phyloP scores from a whole-genome alignment of 2,113 vertebrate genomes.

The Passer domesticus region DNA sequence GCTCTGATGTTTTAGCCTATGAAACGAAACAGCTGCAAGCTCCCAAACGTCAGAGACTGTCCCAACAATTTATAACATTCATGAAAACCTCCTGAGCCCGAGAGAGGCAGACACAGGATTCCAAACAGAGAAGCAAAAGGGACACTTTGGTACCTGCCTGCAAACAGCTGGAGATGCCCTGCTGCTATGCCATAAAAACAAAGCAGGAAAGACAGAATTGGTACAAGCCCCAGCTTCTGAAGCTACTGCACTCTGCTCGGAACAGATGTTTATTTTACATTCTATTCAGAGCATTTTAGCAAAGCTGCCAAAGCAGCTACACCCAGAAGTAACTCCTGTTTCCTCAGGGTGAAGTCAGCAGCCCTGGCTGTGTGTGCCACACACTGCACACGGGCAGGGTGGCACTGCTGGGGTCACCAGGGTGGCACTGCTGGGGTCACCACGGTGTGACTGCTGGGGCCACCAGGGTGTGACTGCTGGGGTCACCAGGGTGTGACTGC shows the following conservation, averaged over 20 bases:
- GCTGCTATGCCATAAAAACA: accelerated
- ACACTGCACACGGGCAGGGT: accelerated
- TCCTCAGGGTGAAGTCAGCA: neutral
- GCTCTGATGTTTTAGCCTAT: neutral
- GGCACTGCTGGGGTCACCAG: neutral
- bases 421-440: neutral
- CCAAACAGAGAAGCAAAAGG: neutral
- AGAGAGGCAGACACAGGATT: neutral
- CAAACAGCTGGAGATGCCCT: neutral
- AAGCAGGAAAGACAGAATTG: neutral
- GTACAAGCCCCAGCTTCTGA: too few relatives aligned
- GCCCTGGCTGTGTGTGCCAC: neutral
- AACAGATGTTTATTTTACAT: neutral
- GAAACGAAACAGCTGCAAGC: neutral
- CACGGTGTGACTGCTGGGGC: too few relatives aligned
- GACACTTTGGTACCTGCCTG: neutral
- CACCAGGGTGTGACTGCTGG: neutral
- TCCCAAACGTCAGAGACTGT: neutral
- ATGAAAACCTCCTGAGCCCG: neutral
- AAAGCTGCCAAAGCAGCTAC: neutral
- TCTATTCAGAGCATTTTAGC: neutral
- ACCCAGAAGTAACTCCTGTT: neutral
- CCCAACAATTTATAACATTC: neutral
- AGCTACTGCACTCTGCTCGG: accelerated
- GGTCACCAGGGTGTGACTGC: accelerated